Evolutionary conservation across 2,113 vertebrate genomes (phyloP).

Genomic region (Aleadryas rufinucha): DNA sequence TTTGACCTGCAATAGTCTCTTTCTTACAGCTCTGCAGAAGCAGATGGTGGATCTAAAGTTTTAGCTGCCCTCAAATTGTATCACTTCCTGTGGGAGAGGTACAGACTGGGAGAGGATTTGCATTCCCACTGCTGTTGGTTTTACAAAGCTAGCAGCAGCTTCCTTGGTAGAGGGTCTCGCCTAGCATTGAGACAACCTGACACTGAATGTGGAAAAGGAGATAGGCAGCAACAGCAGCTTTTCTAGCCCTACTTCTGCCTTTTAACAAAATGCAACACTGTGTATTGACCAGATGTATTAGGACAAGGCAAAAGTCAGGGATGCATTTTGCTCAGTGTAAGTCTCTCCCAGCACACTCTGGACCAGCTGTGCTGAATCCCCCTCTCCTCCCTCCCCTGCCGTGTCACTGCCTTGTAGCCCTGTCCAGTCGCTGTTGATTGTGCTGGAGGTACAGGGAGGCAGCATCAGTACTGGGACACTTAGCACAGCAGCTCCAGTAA

Average conservation of each 20-base stretch:
- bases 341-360: not conserved
- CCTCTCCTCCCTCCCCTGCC: not conserved
- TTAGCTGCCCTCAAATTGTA: not conserved
- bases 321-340: not conserved
- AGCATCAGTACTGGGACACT: not conserved
- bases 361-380: not conserved
- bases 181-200: not conserved
- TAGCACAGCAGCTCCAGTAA: not conserved
- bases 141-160: not conserved
- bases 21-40: not conserved
- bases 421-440: not conserved
- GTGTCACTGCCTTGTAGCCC: accelerated
- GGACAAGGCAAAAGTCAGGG: not conserved
- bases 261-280: not conserved
- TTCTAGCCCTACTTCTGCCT: not conserved
- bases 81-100: not conserved
- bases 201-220: not conserved
- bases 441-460: not conserved
- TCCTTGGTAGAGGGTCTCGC: not conserved
- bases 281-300: not conserved
- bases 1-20: not conserved
- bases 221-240: not conserved
- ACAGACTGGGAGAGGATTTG: not conserved
- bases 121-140: not conserved
- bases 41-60: conserved; percentile 2